Base-by-base conservation (phyloP, 2,113 vertebrate species). In the Oostethus manadensis region DNA sequence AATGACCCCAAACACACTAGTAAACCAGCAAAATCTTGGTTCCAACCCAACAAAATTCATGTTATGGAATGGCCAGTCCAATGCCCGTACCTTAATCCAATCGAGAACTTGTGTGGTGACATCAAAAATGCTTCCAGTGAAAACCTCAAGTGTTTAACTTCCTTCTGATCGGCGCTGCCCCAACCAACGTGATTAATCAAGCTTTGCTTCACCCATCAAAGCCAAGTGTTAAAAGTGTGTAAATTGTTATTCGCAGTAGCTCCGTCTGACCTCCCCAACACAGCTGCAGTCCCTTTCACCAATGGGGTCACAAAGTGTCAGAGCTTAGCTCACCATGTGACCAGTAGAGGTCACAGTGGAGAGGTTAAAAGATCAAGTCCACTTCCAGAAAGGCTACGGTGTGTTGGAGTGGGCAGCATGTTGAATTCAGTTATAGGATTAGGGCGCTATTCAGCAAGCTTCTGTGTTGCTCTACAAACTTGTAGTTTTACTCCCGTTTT, bases 281-380 rank as follows among this genome's bases (percentile, higher is more conserved):
- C 67, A 73, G 78, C 79, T 76, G 76, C 69, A 56, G 64, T 63
- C 71, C 62, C 69, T 54, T 69, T 63, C 71, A 64, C 74, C 65
- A 56, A 10, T 14, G 1, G 64, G 83, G 84, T 87, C 62, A 45
- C 1, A 6, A 49, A 17, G 60, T 74, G 79, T 78, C 70, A 72
- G 54, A 59, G 77, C 79, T 79, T 73, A 78, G 64, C 73, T 16
- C 59, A 62, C 71, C 86, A 80, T 82, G 84, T 86, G 88, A 86
- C 76, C 38, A 10, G 58, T 38, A 55, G 35, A 38, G 69, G 74
- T 75, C 66, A 68, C 40, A 54, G 65, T 62, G 55, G 67, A 76
- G 56, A 56, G 79, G 85, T 80, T 53, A 71, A 74, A 60, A 70
- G 72, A 78, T 81, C 76, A 84, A 88, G 84, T 86, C 86, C 84